Evolutionary conservation across 2,113 vertebrate genomes (phyloP), one percentile per base, ranked within the genome.

Genomic region (Heptranchias perlo): DNA sequence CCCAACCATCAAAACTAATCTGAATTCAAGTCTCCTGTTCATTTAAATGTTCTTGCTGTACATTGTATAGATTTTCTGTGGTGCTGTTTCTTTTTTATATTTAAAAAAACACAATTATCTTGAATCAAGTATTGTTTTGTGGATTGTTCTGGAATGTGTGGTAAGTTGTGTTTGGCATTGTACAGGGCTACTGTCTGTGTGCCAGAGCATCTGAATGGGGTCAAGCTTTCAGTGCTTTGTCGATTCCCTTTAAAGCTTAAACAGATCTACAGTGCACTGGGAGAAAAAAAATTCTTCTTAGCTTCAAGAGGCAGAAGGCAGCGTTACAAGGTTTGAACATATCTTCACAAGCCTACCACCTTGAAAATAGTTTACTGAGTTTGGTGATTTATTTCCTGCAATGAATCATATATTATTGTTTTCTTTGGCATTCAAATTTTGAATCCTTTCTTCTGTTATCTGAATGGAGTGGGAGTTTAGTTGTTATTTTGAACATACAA

Each of bases 191-290:
- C 87, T 35, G 87, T 58, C 52, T 61, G 87, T 35, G 87, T 92
- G 87, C 54, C 87, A 92, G 31, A 92, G 31, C 87, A 61, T 92
- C 35, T 61, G 87, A 92, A 92, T 91, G 86, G 86, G 52, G 52
- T 91, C 86, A 91, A 14, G 54, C 54, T 35, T 58, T 61, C 52
- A 92, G 35, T 92, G 87, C 54, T 35, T 92, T 52, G 47, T 49
- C 47, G 8, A 52, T 87, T 92, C 54, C 87, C 87, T n/a, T 92
- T n/a, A 58, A 58, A n/a, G 87, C 52, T 61, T 35, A 11, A n/a
- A 58, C 87, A n/a, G 52, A 61, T 35, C 54, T n/a, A 18, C 52
- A 92, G 54, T 52, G 47, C 87, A 18, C 23, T n/a, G 54, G 87
- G 31, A 92, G 35, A 18, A 58, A 58, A 16, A 14, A 58, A 31